phyloP scores from a whole-genome alignment of 2,113 vertebrate species.

The Cyanoliseus patagonus region DNA sequence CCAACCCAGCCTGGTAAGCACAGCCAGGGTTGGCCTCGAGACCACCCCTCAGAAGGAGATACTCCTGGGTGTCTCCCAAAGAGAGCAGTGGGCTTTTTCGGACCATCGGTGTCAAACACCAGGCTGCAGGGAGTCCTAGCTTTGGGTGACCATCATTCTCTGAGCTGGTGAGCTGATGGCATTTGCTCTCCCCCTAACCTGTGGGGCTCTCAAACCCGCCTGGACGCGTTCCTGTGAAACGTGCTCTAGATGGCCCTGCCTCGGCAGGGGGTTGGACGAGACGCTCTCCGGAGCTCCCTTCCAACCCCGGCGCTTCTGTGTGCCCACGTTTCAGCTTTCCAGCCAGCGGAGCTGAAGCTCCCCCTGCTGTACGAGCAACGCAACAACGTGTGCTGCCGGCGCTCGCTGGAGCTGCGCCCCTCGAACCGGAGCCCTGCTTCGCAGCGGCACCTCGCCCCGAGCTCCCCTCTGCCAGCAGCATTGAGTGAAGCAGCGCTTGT shows the following conservation, averaged over 20 bases:
- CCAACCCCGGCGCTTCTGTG: background rate
- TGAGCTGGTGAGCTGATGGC: fast-evolving
- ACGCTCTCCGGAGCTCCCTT: background rate
- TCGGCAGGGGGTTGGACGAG: background rate
- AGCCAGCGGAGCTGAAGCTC: background rate
- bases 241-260: background rate
- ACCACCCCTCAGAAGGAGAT: background rate
- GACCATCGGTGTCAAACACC: fast-evolving
- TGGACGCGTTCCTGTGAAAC: background rate
- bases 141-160: background rate
- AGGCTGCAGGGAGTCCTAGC: background rate
- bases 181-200: background rate
- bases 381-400: background rate
- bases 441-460: fast-evolving
- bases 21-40: background rate
- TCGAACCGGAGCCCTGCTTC: fast-evolving
- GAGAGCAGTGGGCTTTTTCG: background rate
- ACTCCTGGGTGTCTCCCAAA: background rate
- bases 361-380: fast-evolving
- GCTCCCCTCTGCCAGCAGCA: fast-evolving
- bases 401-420: fast-evolving
- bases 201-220: background rate
- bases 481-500: background rate
- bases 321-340: background rate
- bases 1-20: background rate